Percentiles rank a stretch among this genome's conserved stretches.
phyloP scores from a whole-genome alignment of 2,888 invertebrate species.

The Drosophila kambysellisi region DNA sequence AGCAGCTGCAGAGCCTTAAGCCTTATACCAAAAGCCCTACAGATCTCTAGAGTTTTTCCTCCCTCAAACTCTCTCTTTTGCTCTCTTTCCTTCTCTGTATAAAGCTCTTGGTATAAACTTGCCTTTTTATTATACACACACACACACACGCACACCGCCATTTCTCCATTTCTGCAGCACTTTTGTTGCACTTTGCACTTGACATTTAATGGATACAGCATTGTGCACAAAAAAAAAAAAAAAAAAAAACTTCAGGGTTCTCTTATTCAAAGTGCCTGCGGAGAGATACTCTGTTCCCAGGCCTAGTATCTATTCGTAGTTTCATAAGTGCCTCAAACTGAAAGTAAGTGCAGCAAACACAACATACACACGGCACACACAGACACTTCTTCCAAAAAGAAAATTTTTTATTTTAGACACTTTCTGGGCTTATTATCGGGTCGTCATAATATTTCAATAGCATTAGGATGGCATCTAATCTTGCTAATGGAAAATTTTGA shows the following conservation, averaged over 20 bases:
- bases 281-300: not conserved
- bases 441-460: not conserved
- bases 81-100: not conserved
- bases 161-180: slow-evolving; percentile 54
- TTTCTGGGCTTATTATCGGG: not conserved
- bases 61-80: not conserved
- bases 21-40: slow-evolving; percentile 38
- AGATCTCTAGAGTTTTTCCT: slow-evolving; percentile 38
- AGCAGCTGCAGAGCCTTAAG: slow-evolving; percentile 63
- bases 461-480: not conserved
- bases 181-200: slow-evolving; percentile 71
- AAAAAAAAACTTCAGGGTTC: not conserved
- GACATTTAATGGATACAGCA: slow-evolving; percentile 65
- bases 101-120: slow-evolving; percentile 23
- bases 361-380: not conserved
- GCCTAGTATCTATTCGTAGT: not conserved
- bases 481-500: not conserved
- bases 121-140: slow-evolving; percentile 19
- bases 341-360: not conserved
- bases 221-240: slow-evolving; percentile 19
- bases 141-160: slow-evolving; percentile 29
- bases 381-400: not conserved
- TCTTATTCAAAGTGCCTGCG: not conserved
- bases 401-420: too few relatives aligned
- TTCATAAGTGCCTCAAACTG: not conserved